A percentile compares a stretch with the other conserved stretches of the same genome.
Conservation (phyloP, 2,797 vertebrate species). For the Carduelis carduelis region DNA sequence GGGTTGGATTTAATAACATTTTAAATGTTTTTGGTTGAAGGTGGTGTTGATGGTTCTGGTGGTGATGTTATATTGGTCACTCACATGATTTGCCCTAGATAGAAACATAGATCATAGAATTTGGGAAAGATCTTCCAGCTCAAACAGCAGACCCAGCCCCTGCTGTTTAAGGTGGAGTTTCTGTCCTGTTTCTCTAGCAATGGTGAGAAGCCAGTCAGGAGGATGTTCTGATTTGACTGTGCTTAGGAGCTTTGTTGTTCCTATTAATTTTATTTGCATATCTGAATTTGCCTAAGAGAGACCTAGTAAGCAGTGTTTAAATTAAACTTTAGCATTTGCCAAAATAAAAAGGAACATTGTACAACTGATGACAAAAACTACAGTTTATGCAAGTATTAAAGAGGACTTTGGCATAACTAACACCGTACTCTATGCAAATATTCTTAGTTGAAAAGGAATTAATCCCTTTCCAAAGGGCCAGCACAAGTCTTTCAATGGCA, state of each 20-base stretch:
- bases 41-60: background rate
- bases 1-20: background rate
- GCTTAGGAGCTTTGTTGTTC: background rate
- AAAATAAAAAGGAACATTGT: background rate
- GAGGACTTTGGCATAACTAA: background rate
- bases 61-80: background rate
- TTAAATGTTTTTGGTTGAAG: background rate
- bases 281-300: background rate
- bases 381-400: background rate
- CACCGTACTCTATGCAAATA: background rate
- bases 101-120: background rate
- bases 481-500: background rate
- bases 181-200: background rate
- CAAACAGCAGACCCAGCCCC: background rate
- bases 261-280: background rate
- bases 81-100: fast-evolving
- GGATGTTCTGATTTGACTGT: background rate
- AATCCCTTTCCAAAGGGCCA: conserved; percentile 5
- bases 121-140: background rate
- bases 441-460: background rate
- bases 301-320: background rate
- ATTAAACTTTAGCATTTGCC: background rate
- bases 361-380: background rate
- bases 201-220: background rate
- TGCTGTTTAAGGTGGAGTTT: background rate